Evolutionary conservation across 2,113 vertebrate species (phyloP), one percentile per base, ranked within the genome.

Genomic region (Bubo blakistoni): DNA sequence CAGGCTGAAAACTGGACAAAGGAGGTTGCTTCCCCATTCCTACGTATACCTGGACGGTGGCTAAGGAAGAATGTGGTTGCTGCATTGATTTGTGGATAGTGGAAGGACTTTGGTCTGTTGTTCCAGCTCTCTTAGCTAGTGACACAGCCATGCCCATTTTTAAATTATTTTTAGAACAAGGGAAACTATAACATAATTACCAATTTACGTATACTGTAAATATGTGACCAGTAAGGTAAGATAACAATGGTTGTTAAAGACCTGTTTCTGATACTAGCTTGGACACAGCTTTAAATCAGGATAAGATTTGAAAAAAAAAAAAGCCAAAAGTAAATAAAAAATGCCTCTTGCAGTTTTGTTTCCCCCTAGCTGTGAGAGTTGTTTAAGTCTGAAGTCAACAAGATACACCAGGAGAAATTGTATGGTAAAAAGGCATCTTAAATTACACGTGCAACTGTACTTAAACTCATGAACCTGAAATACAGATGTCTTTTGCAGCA

Each of bases 91-190:
- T 38, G 70, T 47, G 91, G 74, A 25, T 42, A 81, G 32, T 51
- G 40, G 81, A 84, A 82, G 94, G 94, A 93, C 92, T 96, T 92
- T 42, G 84, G 54, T 82, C 85, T 77, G 16, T 84, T 66, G 38
- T 71, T 82, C 38, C 71, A 70, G 66, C 70, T 91, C 54, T 70
- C 61, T 58, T 49, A 76, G 47, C 34, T 49, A 81, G 52, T 65
- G 62, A 62, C 66, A 8, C 32, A 26, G 67, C 59, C 80, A 25
- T 18, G 4, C 76, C 88, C 36, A 9, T 27, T 83, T 55, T 0
- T 3, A 42, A 71, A 61, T 82, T 96, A 88, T 92, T 90, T 93
- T 97, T 96, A 88, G 92, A 70, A 80, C 49, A 17, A 36, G 29
- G 42, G 87, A 79, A 74, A 96, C 94, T 54, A 25, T 11, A 86